Conservation (phyloP, 2,888 invertebrate species). For the Liodrosophila aerea region DNA sequence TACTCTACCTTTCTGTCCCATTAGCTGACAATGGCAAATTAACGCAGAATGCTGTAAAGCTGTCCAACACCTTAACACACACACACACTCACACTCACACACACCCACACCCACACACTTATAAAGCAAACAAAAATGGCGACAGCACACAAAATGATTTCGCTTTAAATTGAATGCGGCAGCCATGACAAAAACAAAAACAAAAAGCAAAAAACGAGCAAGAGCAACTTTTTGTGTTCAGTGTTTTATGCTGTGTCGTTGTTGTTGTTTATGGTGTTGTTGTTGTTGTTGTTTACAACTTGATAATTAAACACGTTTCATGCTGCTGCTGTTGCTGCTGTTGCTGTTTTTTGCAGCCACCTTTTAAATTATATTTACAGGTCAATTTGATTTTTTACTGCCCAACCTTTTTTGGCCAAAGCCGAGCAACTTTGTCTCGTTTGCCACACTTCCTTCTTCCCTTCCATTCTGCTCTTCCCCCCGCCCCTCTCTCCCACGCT, state of each 20-base stretch:
- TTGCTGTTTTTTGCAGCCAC: constrained; percentile 52
- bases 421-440: constrained; percentile 39
- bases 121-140: constrained; percentile 37
- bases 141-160: constrained; percentile 37
- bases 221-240: background rate
- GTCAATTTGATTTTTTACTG: constrained; percentile 73
- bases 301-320: constrained; percentile 72
- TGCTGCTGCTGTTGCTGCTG: constrained; percentile 35
- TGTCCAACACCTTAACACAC: constrained; percentile 21
- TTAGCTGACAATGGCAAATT: constrained; percentile 58
- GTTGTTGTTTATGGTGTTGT: constrained; percentile 20
- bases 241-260: constrained; percentile 5
- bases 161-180: constrained; percentile 46
- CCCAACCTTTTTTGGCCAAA: constrained; percentile 48
- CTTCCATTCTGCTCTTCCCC: constrained; percentile 3
- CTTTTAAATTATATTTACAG: constrained; percentile 75
- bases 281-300: constrained; percentile 68
- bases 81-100: constrained; percentile 5
- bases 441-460: background rate
- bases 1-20: constrained; percentile 20
- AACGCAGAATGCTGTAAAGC: constrained; percentile 31
- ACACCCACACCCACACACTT: constrained; percentile 1
- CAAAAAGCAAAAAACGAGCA: background rate
- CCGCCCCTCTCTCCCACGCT: constrained; percentile 1
- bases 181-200: constrained; percentile 28